These are phyloP conservation scores for Stegophylla sp. DNA, from an alignment of 2,888 invertebrate genomes.

Conservation along the genomic window DNA sequence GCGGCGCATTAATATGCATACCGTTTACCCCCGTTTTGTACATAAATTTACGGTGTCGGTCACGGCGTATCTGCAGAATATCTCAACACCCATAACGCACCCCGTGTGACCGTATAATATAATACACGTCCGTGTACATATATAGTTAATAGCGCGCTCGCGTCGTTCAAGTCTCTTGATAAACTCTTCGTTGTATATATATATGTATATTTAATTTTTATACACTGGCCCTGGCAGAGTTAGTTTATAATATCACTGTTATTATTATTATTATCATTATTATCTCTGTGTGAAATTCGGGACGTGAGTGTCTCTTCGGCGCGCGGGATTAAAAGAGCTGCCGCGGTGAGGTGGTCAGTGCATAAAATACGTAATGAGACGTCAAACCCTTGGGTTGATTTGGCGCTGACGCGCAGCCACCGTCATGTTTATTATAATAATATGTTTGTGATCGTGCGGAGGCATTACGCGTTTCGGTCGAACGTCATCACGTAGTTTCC, in stretches of 20 bases:
- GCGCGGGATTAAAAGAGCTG: background rate
- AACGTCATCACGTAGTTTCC: background rate
- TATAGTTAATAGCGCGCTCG: background rate
- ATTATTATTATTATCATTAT: too few relatives aligned
- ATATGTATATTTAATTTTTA: too few relatives aligned
- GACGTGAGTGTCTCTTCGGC: background rate
- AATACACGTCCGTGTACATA: background rate
- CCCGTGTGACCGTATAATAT: background rate
- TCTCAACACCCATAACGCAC: constrained; percentile 46
- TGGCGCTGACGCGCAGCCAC: background rate
- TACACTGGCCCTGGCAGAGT: too few relatives aligned
- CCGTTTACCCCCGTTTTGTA: constrained; percentile 48
- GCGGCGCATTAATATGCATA: constrained; percentile 43
- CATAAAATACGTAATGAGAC: background rate
- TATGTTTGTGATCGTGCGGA: background rate
- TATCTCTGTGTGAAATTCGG: background rate
- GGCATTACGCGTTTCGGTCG: too few relatives aligned
- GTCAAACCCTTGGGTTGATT: constrained; percentile 2
- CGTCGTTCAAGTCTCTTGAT: constrained; percentile 13
- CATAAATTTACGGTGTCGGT: constrained; percentile 37
- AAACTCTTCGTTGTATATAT: background rate
- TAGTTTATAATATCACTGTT: too few relatives aligned
- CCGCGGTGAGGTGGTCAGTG: constrained; percentile 1
- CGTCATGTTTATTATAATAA: constrained; percentile 14
- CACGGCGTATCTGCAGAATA: constrained; percentile 44